Conservation (phyloP, 2,888 invertebrate species). For the Strigamia crassipes region DNA sequence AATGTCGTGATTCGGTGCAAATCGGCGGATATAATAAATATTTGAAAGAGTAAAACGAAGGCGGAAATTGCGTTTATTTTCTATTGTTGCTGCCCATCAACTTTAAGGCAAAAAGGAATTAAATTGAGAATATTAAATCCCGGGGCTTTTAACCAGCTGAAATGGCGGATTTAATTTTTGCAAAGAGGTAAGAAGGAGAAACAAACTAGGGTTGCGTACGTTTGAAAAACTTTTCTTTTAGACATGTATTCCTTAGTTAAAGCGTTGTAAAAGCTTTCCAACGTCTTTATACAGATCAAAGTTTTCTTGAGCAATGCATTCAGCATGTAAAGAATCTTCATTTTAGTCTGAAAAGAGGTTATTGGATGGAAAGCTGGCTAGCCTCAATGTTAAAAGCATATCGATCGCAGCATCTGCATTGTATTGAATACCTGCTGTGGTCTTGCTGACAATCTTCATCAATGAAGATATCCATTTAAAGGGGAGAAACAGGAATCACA, state of each 20-base stretch:
- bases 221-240: conserved; percentile 18
- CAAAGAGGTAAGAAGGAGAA: not conserved
- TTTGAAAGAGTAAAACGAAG: not conserved
- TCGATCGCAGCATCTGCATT: conserved; percentile 6
- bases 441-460: conserved; percentile 30
- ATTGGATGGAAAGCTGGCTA: conserved; percentile 17
- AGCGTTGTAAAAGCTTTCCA: conserved; percentile 26
- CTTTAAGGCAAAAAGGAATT: conserved; percentile 25
- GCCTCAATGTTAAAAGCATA: conserved; percentile 27
- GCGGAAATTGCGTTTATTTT: not conserved
- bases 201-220: not conserved
- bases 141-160: conserved; percentile 4
- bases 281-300: conserved; percentile 18
- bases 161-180: conserved; percentile 20
- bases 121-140: conserved; percentile 22
- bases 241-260: conserved; percentile 26
- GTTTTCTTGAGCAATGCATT: conserved; percentile 30
- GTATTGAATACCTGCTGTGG: conserved; percentile 30
- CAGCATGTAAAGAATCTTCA: conserved; percentile 30
- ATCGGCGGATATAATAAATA: not conserved
- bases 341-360: conserved; percentile 27
- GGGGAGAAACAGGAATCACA: not conserved
- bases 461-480: not conserved
- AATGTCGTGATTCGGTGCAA: not conserved
- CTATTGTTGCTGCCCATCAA: not conserved